Percentiles rank a stretch among this genome's conserved stretches.
Conservation (phyloP, 2,113 vertebrate genomes). For the Cryptotis parvus region DNA sequence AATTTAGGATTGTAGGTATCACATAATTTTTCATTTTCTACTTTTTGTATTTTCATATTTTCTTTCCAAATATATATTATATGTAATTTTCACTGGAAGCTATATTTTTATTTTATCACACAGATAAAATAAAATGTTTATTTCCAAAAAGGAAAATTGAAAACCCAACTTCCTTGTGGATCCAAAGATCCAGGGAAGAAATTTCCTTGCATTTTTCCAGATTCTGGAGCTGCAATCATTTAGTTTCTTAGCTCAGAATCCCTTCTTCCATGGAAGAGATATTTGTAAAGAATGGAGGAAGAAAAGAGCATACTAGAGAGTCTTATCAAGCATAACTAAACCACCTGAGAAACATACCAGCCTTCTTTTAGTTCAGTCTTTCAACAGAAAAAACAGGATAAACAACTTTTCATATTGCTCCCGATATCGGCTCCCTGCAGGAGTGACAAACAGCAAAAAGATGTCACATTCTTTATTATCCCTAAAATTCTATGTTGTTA, state of each 20-base stretch:
- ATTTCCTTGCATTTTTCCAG: too few relatives aligned
- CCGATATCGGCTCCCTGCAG: neutral
- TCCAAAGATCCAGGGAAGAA: too few relatives aligned
- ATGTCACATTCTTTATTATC: neutral
- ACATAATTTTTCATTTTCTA: conserved; percentile 7
- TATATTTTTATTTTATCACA: too few relatives aligned
- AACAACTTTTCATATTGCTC: neutral
- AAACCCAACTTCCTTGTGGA: too few relatives aligned
- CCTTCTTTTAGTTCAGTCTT: conserved; percentile 42
- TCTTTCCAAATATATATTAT: conserved; percentile 1
- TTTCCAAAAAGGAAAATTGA: too few relatives aligned
- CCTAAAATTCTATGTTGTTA: too few relatives aligned
- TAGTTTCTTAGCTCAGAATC: too few relatives aligned
- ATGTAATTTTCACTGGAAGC: too few relatives aligned
- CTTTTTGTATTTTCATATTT: conserved; percentile 45
- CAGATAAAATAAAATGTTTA: too few relatives aligned
- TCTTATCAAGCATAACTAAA: conserved; percentile 46
- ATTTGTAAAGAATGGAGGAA: conserved; percentile 23
- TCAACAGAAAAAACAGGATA: conserved; percentile 4
- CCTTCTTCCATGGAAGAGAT: neutral
- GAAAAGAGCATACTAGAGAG: neutral
- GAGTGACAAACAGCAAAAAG: neutral
- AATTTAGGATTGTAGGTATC: neutral
- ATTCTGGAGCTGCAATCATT: too few relatives aligned
- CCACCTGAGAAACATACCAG: neutral